Evolutionary conservation across 2,113 vertebrate genomes (phyloP), one percentile per base, ranked within the genome.

Genomic region (Microcebus jonahi): DNA sequence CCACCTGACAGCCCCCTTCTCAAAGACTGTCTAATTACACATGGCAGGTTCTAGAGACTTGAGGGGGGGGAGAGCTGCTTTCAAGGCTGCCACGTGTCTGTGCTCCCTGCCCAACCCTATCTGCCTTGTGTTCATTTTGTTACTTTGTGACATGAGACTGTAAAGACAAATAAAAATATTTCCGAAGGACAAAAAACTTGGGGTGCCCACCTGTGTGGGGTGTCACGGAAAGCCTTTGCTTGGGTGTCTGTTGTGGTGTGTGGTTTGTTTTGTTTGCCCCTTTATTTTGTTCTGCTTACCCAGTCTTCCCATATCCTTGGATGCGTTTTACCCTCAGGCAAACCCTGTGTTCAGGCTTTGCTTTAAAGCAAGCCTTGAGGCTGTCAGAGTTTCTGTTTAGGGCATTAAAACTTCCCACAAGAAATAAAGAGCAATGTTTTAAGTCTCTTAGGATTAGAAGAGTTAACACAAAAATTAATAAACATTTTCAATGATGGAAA

Each of bases 381-480:
- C 96, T 23, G 48, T 93, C 76, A 81, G 83, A 97, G 96, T 95
- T 98, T 98, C 94, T 97, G 79, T 97, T 94, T 36, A 98, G 93
- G 75, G 97, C 67, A 92, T 95, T 98, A 96, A 96, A 92, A 93
- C 94, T 96, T 96, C 90, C 97, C 63, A 82, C 86, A 96, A 98
- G 97, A 97, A 98, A 96, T 84, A 98, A 98, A 98, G 92, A 98
- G 93, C 80, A 90, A 96, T 98, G 98, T 98, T 98, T 94, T 98
- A 97, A 93, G 96, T 98, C 73, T 42, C 70, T 97, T 94, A 98
- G 97, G 95, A 96, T 96, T 98, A 98, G 98, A 98, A 95, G 98
- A 98, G 96, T 98, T 98, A 98, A 98, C 90, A 95, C 98, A 96
- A 96, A 79, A 98, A 98, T 97, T 98, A 99, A 99, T 99, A 99